Base-by-base conservation (phyloP, 2,888 invertebrate genomes). In the Chrysotoxum bicinctum region DNA sequence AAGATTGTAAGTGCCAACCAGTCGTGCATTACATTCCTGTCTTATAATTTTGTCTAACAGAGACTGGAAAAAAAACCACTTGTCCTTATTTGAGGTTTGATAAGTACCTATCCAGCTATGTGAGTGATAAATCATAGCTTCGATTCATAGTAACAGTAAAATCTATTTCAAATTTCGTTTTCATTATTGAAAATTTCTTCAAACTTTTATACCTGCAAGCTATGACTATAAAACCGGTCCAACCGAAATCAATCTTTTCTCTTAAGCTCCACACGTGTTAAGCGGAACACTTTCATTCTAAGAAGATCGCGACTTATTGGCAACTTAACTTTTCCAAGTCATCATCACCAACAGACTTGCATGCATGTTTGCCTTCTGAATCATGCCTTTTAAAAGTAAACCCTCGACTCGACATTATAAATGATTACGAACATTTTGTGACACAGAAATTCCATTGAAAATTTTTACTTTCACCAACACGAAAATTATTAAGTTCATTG, bases 361-460 rank as follows among this genome's bases (percentile, higher is more conserved):
- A 52, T 32, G 23, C 12, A 50, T 14, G 35, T 14, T 35, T 35
- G 12, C 19, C 58, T 21, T 56, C 7, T 35, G 58, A 35, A 35
- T 58, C 35, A 35, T 37, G 4, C 3, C 4, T 26, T 26, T 9
- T 12, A 30, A 56, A 35, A 50, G 48, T 50, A 50, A 50, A 37
- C 21, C 54, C 30, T 26, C 26, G 23, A 26, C 50, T 8, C 10
- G n/a, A n/a, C n/a, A n/a, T 19, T 56, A 50, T 26, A 50, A 50
- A 50, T 26, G 32, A 56, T 56, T 56, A 19, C 58, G 2, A 37
- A 32, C 12, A 45, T 19, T 64, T 64, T 64, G 45, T 66, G 66
- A 50, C 50, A 66, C 48, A 66, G 23, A 66, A 66, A 66, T 66
- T 50, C 50, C 66, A 50, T 19, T 35, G 48, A 66, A 32, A 35